Evolutionary conservation across 2,888 invertebrate species (phyloP).

Genomic region (Caenorhabditis zanzibari): DNA sequence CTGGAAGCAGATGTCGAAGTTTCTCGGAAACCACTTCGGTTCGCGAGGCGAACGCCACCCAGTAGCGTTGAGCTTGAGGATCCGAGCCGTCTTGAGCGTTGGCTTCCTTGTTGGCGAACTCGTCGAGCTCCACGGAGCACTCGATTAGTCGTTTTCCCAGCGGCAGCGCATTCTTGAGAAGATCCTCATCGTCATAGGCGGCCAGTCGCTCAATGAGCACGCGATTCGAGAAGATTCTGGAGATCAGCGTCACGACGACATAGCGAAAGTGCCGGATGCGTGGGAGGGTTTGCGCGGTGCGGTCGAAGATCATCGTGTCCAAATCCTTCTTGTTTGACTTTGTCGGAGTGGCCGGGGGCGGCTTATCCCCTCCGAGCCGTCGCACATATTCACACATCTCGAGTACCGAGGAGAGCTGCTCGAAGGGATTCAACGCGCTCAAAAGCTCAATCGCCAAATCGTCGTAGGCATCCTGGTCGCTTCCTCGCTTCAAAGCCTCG

Average conservation of each 20-base stretch:
- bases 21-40: conserved; percentile 78
- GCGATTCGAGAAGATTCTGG: conserved; percentile 88
- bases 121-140: conserved; percentile 74
- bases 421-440: conserved; percentile 70
- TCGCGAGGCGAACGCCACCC: conserved; percentile 74
- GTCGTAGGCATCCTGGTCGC: conserved; percentile 78
- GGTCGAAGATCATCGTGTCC: conserved; percentile 62
- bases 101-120: conserved; percentile 74
- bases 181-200: conserved; percentile 70
- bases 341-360: neutral
- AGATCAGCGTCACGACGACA: conserved; percentile 89
- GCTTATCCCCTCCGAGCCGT: conserved; percentile 76
- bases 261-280: conserved; percentile 92
- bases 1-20: conserved; percentile 87
- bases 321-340: conserved; percentile 44
- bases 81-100: conserved; percentile 65
- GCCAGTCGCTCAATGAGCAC: conserved; percentile 87
- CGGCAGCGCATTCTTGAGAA: conserved; percentile 71
- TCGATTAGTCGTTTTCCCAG: conserved; percentile 74
- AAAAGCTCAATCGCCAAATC: conserved; percentile 78
- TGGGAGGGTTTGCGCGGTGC: conserved; percentile 88
- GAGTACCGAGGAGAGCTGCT: conserved; percentile 74
- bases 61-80: conserved; percentile 70
- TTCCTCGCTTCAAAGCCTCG: conserved; percentile 44
- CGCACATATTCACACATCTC: conserved; percentile 76